A percentile compares a stretch with the other conserved stretches of the same genome.
Conservation (phyloP, 2,888 invertebrate species). For the Trissolcus japonicus region DNA sequence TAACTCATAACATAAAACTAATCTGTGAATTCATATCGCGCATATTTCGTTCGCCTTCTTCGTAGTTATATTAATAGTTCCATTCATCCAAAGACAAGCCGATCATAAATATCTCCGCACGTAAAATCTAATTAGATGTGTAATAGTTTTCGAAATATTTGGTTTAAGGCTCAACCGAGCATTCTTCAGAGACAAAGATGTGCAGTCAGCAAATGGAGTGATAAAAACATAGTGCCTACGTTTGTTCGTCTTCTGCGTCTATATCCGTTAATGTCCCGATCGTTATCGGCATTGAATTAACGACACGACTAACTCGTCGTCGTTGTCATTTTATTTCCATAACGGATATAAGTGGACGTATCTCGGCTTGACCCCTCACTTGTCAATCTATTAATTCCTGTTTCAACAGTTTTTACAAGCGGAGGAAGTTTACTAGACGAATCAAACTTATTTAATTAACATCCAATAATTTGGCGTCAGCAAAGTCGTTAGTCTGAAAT, state of each 20-base stretch:
- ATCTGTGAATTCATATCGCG: constrained; percentile 38
- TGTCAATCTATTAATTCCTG: constrained; percentile 56
- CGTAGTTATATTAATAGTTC: constrained; percentile 9
- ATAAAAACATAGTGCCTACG: constrained; percentile 49
- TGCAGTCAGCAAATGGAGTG: constrained; percentile 51
- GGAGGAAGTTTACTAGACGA: constrained; percentile 19
- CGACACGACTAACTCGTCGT: constrained; percentile 43
- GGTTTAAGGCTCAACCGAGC: constrained; percentile 19
- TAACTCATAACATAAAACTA: constrained; percentile 45
- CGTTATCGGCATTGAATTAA: constrained; percentile 49
- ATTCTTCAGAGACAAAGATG: constrained; percentile 36
- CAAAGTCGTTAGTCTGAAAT: constrained; percentile 30
- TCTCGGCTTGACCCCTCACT: constrained; percentile 37
- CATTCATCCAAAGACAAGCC: constrained; percentile 20
- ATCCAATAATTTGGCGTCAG: constrained; percentile 51
- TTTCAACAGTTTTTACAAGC: constrained; percentile 23
- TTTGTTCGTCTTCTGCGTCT: constrained; percentile 42
- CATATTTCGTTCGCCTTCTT: too few relatives aligned
- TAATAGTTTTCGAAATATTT: constrained; percentile 40
- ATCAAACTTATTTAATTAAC: constrained; percentile 48
- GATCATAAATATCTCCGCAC: constrained; percentile 38
- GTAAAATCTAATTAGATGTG: constrained; percentile 49
- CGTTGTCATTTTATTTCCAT: constrained; percentile 49
- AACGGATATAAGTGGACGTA: constrained; percentile 29
- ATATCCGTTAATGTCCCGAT: constrained; percentile 52